A percentile compares a stretch with the other conserved stretches of the same genome.
Evolutionary conservation across 2,797 vertebrate species (phyloP).

Genomic region (Bryconaethiops microstoma): DNA sequence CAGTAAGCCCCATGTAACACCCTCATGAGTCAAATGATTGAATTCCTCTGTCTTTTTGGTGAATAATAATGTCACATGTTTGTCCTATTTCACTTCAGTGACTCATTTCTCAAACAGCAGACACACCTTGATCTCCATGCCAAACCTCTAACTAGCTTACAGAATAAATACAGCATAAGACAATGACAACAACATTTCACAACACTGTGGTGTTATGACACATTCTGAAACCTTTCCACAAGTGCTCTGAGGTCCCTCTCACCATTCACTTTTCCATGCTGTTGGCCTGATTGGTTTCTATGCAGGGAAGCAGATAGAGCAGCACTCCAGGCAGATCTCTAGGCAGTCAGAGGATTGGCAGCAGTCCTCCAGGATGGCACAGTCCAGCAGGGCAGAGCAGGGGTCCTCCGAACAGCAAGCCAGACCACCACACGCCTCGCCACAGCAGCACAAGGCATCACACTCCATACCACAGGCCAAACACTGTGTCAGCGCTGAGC

Average conservation of each 20-base stretch:
- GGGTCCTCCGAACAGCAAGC: constrained; percentile 64
- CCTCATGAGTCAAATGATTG: background rate
- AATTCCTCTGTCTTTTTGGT: background rate
- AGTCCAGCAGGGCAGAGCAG: constrained; percentile 75
- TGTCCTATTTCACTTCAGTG: background rate
- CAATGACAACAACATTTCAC: constrained; percentile 6
- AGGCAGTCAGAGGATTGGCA: constrained; percentile 80
- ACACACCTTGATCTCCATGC: constrained; percentile 20
- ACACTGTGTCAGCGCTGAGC: constrained; percentile 73
- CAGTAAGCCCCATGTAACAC: background rate
- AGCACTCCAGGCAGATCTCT: constrained; percentile 84
- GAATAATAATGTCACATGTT: background rate
- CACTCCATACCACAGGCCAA: constrained; percentile 74
- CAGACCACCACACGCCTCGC: constrained; percentile 64
- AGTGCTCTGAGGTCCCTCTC: background rate
- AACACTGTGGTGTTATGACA: constrained; percentile 23
- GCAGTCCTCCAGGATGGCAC: constrained; percentile 79
- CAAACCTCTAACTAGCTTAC: constrained; percentile 19
- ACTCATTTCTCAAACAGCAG: constrained; percentile 19
- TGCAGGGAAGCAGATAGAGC: constrained; percentile 82
- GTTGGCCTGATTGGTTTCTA: constrained; percentile 60
- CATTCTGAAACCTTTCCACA: constrained; percentile 14
- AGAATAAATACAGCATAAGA: constrained; percentile 25
- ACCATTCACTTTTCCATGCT: background rate
- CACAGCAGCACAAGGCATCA: constrained; percentile 68